Conservation (phyloP, 2,888 invertebrate species). For the Emmelina monodactyla region DNA sequence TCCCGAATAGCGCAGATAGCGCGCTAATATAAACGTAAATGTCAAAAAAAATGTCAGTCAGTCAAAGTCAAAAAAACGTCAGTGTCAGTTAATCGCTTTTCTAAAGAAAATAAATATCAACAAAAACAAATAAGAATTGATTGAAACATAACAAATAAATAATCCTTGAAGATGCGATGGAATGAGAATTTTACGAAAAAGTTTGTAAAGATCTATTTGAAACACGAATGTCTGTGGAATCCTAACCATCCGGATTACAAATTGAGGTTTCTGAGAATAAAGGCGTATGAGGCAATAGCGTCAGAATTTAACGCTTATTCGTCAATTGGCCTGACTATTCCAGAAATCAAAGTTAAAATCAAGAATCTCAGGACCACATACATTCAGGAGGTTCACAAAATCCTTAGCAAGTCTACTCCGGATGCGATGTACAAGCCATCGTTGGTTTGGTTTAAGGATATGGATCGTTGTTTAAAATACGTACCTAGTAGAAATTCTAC, state of each 20-base stretch:
- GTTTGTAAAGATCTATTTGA: conserved; percentile 56
- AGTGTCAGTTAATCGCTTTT: no score
- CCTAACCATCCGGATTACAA: conserved; percentile 44
- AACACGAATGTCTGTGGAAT: conserved; percentile 59
- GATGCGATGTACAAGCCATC: conserved; percentile 42
- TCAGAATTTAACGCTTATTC: conserved; percentile 34
- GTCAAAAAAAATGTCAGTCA: no score
- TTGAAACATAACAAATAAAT: neutral
- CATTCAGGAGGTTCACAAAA: conserved; percentile 51
- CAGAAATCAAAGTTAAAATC: conserved; percentile 55
- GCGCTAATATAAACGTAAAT: no score
- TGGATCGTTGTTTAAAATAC: conserved; percentile 46
- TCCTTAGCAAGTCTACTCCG: conserved; percentile 41
- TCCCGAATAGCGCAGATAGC: no score
- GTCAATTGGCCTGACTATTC: conserved; percentile 29
- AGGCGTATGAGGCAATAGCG: conserved; percentile 37
- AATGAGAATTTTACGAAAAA: conserved; percentile 46
- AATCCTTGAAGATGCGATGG: conserved; percentile 11
- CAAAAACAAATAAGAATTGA: neutral
- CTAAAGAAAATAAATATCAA: no score
- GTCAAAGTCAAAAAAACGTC: no score
- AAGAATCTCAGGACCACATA: conserved; percentile 58
- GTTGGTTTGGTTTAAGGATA: conserved; percentile 48
- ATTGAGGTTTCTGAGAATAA: conserved; percentile 36
- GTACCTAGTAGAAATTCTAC: conserved; percentile 29